These are phyloP conservation scores for cattle (Bos taurus) DNA, from an alignment of 2,113 vertebrate genomes.

Conservation along the genomic window ARS-UCD2.0 NC_037344.1:56035501-56036000, in stretches of 20 bases:
- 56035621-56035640: background rate
- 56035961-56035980: background rate
- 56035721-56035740: background rate
- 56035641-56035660: background rate
- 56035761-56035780: background rate
- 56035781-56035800: background rate
- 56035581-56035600: background rate
- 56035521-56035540: conserved; percentile 51
- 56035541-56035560: conserved; percentile 36
- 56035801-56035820: no score
- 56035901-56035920: background rate
- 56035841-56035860: background rate
- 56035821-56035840: background rate
- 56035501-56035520: background rate
- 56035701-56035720: background rate
- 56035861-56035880: background rate
- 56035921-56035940: background rate
- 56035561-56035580: conserved; percentile 17
- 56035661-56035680: background rate
- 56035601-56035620: background rate
- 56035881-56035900: background rate
- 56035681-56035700: background rate
- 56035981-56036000: background rate
- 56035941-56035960: background rate
- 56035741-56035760: background rate